These are phyloP conservation scores for Drosophila simulans DNA, from an alignment of 1,140 invertebrate genomes.

Conservation along the genomic window DNA sequence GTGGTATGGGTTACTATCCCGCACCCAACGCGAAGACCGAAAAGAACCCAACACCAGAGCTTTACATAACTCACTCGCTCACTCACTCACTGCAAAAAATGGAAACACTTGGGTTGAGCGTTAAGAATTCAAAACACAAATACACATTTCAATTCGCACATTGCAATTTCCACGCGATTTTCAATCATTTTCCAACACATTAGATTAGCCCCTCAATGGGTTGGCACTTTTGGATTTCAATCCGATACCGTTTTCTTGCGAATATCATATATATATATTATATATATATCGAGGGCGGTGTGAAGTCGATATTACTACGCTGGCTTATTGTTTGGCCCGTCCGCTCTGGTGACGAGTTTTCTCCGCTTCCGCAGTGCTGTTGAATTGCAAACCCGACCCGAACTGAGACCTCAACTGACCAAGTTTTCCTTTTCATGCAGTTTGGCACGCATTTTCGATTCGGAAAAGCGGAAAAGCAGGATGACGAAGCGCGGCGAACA, in stretches of 20 bases:
- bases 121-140: slow-evolving; percentile 65
- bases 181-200: slow-evolving; percentile 43
- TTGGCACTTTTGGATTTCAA: slow-evolving; percentile 16
- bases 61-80: slow-evolving; percentile 73
- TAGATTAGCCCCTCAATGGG: slow-evolving; percentile 3
- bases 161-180: slow-evolving; percentile 42
- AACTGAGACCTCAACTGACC: slow-evolving; percentile 78
- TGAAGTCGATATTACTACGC: slow-evolving; percentile 61
- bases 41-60: slow-evolving; percentile 46
- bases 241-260: slow-evolving; percentile 31
- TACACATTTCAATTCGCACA: slow-evolving; percentile 35
- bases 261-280: slow-evolving; percentile 29
- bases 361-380: slow-evolving; percentile 76
- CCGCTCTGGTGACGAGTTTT: slow-evolving; percentile 38
- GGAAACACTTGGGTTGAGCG: slow-evolving; percentile 14
- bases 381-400: slow-evolving; percentile 84
- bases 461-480: slow-evolving; percentile 35
- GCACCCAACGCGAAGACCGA: slow-evolving; percentile 10
- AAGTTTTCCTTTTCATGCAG: slow-evolving; percentile 81
- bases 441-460: slow-evolving; percentile 61
- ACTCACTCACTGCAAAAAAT: slow-evolving; percentile 58
- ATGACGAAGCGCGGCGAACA: slow-evolving; percentile 43
- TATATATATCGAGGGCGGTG: slow-evolving; percentile 27
- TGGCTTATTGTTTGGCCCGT: slow-evolving; percentile 53
- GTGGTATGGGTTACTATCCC: slow-evolving; percentile 11